Evolutionary conservation across 1,140 invertebrate species (phyloP).

Genomic region (Cydia splendana): DNA sequence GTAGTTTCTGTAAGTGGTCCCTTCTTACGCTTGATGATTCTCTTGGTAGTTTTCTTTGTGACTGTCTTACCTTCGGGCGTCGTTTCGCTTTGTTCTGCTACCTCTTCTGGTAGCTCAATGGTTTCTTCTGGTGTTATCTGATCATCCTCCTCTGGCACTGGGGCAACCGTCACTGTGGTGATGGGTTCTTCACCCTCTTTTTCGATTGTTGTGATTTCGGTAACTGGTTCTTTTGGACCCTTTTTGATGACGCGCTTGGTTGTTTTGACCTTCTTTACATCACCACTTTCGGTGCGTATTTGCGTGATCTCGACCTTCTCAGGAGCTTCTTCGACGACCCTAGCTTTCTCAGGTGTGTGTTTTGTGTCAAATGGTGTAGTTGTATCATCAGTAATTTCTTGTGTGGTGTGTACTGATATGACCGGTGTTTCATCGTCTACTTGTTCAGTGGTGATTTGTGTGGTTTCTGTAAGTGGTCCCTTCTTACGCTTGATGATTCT

Average conservation of each 20-base stretch:
- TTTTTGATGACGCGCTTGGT: too few species aligned
- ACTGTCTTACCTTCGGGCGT: too few species aligned
- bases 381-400: too few species aligned
- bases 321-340: slow-evolving; percentile 37
- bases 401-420: slow-evolving; percentile 45
- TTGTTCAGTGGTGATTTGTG: slow-evolving; percentile 60
- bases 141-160: slow-evolving; percentile 42
- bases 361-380: too few species aligned
- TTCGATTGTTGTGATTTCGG: too few species aligned
- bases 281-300: too few species aligned
- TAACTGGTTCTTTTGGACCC: too few species aligned
- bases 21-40: too few species aligned
- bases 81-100: slow-evolving; percentile 55
- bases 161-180: neutral
- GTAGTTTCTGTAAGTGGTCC: too few species aligned
- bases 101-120: slow-evolving; percentile 44
- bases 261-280: too few species aligned
- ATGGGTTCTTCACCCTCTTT: neutral
- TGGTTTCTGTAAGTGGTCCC: slow-evolving; percentile 46
- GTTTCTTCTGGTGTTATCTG: slow-evolving; percentile 35
- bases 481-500: neutral
- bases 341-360: too few species aligned
- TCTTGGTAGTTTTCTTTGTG: too few species aligned
- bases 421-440: slow-evolving; percentile 53
- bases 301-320: slow-evolving; percentile 50